phyloP scores from a whole-genome alignment of 2,888 invertebrate species.

The Idaea biselata region DNA sequence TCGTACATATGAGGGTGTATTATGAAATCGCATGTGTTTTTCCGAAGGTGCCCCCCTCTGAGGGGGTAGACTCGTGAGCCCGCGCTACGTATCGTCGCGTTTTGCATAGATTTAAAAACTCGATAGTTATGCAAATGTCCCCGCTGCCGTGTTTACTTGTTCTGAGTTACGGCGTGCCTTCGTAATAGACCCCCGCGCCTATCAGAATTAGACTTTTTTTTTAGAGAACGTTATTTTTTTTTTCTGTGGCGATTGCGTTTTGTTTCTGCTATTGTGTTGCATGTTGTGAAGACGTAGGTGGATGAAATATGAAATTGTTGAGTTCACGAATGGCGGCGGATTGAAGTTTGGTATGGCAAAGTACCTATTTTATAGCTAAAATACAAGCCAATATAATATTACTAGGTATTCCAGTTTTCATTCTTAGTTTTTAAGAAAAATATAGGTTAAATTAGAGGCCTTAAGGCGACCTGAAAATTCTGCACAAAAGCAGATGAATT shows the following conservation, averaged over 20 bases:
- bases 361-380: background rate
- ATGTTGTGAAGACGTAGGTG: conserved; percentile 47
- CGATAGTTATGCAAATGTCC: conserved; percentile 77
- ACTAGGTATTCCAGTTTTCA: too few species aligned
- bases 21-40: conserved; percentile 72
- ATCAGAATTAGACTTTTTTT: conserved; percentile 62
- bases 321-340: conserved; percentile 34
- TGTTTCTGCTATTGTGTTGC: conserved; percentile 55
- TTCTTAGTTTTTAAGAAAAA: too few species aligned
- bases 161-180: conserved; percentile 74
- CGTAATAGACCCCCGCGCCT: conserved; percentile 67
- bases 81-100: conserved; percentile 75
- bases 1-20: conserved; percentile 46
- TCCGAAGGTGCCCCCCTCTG: conserved; percentile 41
- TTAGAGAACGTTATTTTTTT: conserved; percentile 45
- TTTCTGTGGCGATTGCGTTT: conserved; percentile 33
- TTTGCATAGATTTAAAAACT: conserved; percentile 81
- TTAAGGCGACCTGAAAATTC: too few species aligned
- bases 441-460: too few species aligned
- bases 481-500: too few species aligned
- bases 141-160: conserved; percentile 74
- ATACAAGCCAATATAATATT: too few species aligned
- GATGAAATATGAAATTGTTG: conserved; percentile 34
- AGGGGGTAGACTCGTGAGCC: conserved; percentile 62
- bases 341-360: conserved; percentile 8